A percentile compares a stretch with the other conserved stretches of the same genome.
Evolutionary conservation across 2,888 invertebrate species (phyloP).

Genomic region (Dynastes grantii): DNA sequence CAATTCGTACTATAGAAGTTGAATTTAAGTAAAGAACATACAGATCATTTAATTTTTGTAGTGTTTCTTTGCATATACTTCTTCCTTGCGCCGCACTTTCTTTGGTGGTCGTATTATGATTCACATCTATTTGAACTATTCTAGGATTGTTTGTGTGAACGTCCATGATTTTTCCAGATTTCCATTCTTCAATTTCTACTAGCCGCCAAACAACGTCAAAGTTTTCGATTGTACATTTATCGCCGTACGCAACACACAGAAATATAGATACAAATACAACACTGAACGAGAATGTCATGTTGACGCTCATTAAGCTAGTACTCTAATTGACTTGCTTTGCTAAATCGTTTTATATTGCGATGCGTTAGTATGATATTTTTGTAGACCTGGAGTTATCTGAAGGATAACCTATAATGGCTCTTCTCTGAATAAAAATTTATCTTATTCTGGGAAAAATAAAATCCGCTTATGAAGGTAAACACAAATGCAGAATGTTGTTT

Average conservation of each 20-base stretch:
- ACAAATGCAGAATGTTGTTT: too few relatives aligned
- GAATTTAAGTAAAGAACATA: conserved; percentile 59
- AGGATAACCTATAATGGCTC: too few relatives aligned
- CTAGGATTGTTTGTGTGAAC: conserved; percentile 20
- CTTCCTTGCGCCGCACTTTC: not conserved
- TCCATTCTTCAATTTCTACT: conserved; percentile 17
- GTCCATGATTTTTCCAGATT: conserved; percentile 20
- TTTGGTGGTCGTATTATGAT: too few relatives aligned
- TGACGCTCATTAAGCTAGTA: not conserved
- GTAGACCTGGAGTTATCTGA: too few relatives aligned
- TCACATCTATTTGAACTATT: conserved; percentile 18
- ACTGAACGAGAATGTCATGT: not conserved
- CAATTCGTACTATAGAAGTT: conserved; percentile 58
- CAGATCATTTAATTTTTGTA: conserved; percentile 28
- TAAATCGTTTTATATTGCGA: too few relatives aligned
- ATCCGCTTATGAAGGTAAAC: too few relatives aligned
- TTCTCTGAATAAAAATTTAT: not conserved
- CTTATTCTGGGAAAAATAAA: not conserved
- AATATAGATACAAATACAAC: not conserved
- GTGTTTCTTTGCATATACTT: conserved; percentile 36
- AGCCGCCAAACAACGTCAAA: conserved; percentile 7
- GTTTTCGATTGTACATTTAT: conserved; percentile 13
- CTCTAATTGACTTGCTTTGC: not conserved
- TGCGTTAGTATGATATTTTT: too few relatives aligned
- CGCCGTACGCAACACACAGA: not conserved